phyloP scores from a whole-genome alignment of 2,888 invertebrate genomes.

The Rotaria sp. region DNA sequence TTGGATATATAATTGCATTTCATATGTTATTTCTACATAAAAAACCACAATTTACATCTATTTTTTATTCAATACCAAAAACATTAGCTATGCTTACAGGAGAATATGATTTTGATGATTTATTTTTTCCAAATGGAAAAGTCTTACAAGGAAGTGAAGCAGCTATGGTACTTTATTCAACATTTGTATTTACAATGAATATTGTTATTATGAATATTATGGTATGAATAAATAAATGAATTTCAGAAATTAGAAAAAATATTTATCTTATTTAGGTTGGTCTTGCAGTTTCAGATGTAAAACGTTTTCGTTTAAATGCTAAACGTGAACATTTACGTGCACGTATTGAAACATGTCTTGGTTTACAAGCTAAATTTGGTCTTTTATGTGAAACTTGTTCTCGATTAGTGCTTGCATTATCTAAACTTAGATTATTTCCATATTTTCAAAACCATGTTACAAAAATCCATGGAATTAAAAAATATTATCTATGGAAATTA shows the following conservation, averaged over 20 bases:
- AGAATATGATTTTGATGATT: conserved; percentile 23
- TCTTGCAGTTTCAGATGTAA: background rate
- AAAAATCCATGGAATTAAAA: background rate
- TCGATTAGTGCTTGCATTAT: background rate
- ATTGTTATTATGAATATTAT: conserved; percentile 26
- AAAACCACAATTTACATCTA: background rate
- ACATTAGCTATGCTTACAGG: conserved; percentile 27
- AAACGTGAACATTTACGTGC: conserved; percentile 26
- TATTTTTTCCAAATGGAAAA: conserved; percentile 28
- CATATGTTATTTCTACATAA: conserved; percentile 21
- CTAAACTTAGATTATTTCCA: background rate
- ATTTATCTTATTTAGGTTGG: background rate
- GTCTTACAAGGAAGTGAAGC: conserved; percentile 6
- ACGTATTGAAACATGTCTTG: conserved; percentile 19
- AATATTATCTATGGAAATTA: conserved; percentile 29
- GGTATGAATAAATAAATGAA: background rate
- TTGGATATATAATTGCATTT: conserved; percentile 20
- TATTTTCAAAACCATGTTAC: background rate
- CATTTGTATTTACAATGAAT: conserved; percentile 21
- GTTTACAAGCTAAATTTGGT: conserved; percentile 26
- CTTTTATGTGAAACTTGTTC: background rate
- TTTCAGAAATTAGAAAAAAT: background rate
- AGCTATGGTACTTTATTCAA: conserved; percentile 3
- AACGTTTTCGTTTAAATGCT: conserved; percentile 22
- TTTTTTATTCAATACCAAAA: conserved; percentile 20